Evolutionary conservation across 2,113 vertebrate genomes (phyloP).

Genomic region (Scortum barcoo): DNA sequence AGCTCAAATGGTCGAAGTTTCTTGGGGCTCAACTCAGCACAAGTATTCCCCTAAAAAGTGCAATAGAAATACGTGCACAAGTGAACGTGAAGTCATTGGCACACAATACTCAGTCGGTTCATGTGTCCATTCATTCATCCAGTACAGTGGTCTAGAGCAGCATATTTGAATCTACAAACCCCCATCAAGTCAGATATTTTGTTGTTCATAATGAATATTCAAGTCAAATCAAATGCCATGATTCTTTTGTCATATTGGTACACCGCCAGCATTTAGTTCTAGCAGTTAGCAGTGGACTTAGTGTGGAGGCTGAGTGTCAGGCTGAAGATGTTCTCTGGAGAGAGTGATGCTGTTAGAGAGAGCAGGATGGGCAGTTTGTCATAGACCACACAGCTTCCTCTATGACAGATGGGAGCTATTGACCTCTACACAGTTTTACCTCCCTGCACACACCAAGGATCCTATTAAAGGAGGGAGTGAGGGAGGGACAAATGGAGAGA

Average conservation of each 20-base stretch:
- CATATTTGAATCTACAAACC: not conserved
- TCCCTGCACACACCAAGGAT: conserved; percentile 29
- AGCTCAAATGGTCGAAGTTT: not conserved
- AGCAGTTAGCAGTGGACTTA: not conserved
- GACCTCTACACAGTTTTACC: conserved; percentile 45
- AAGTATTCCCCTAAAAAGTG: not conserved
- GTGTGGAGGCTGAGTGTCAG: not conserved
- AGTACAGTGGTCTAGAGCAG: not conserved
- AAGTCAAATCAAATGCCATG: not conserved
- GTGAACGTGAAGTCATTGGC: no score
- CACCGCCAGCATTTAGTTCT: not conserved
- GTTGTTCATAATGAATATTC: not conserved
- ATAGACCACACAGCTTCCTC: conserved; percentile 38
- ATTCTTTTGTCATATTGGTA: not conserved
- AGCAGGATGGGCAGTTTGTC: conserved; percentile 38
- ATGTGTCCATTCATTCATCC: not conserved
- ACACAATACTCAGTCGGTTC: no score
- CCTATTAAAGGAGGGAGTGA: conserved; percentile 37
- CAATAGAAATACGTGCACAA: no score
- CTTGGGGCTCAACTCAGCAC: not conserved
- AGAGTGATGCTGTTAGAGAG: conserved; percentile 31
- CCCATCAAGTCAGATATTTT: not conserved
- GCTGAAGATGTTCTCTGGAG: conserved; percentile 20
- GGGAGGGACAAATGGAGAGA: conserved; percentile 25
- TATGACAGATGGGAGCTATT: conserved; percentile 52